A percentile compares a stretch with the other conserved stretches of the same genome.
These are phyloP conservation scores for Drosophila eohydei DNA, from an alignment of 2,888 invertebrate species.

Conservation along the genomic window DNA sequence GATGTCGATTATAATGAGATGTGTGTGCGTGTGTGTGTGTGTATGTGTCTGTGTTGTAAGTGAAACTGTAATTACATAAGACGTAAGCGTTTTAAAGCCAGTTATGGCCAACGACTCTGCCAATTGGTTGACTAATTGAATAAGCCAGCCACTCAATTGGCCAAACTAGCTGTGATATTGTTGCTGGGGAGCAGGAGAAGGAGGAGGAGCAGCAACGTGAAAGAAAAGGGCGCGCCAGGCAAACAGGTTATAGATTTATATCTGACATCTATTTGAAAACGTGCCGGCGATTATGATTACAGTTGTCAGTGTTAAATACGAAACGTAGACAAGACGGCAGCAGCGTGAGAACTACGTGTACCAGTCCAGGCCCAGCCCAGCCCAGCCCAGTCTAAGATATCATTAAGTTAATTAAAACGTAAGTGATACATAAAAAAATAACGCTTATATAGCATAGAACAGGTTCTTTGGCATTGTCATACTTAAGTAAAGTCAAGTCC, in stretches of 20 bases:
- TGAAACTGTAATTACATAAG: conserved; percentile 35
- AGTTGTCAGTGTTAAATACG: conserved; percentile 51
- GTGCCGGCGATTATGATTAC: conserved; percentile 64
- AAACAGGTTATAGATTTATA: conserved; percentile 54
- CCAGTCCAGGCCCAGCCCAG: not conserved
- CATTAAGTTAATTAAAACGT: conserved; percentile 51
- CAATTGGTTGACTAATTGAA: conserved; percentile 51
- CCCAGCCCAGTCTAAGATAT: conserved; percentile 18
- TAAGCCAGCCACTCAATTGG: conserved; percentile 42
- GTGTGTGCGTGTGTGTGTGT: conserved; percentile 10
- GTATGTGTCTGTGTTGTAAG: conserved; percentile 4
- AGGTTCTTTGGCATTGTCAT: conserved; percentile 46
- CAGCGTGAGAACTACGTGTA: conserved; percentile 50
- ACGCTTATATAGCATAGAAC: conserved; percentile 21
- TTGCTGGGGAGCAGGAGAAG: not conserved
- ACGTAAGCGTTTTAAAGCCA: conserved; percentile 34
- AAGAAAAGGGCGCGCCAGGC: conserved; percentile 60
- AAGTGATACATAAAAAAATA: conserved; percentile 10
- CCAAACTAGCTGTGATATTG: conserved; percentile 27
- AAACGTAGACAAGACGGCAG: conserved; percentile 40
- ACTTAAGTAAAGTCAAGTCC: conserved; percentile 31
- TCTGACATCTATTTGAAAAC: conserved; percentile 60
- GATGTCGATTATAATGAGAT: conserved; percentile 30
- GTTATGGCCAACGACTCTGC: conserved; percentile 42
- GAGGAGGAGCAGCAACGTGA: not conserved